These are phyloP conservation scores for Syrista parreyssii DNA, from an alignment of 2,888 invertebrate species.

Conservation along the genomic window DNA sequence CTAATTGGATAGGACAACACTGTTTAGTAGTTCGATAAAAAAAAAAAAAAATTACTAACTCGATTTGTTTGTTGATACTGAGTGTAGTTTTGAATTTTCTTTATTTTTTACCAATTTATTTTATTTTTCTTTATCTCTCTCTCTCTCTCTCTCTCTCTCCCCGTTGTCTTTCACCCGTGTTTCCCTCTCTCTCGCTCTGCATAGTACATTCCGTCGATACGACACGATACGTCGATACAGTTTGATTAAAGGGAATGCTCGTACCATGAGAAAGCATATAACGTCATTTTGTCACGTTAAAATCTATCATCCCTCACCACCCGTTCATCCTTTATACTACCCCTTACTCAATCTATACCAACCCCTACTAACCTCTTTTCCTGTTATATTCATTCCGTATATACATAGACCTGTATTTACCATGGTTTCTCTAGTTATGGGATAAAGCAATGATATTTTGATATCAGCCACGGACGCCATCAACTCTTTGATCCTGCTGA, in stretches of 20 bases:
- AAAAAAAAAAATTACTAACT: neutral
- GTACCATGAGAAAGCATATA: neutral
- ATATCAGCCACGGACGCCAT: neutral
- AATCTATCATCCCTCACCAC: neutral
- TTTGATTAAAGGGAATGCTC: conserved; percentile 1
- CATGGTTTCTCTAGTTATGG: neutral
- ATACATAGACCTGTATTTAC: neutral
- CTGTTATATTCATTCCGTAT: neutral
- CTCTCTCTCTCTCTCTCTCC: neutral
- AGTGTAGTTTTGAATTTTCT: neutral
- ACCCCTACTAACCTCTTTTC: neutral
- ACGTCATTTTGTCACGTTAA: neutral
- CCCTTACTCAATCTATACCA: neutral
- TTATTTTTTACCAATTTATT: neutral
- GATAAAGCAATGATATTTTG: neutral
- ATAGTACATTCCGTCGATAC: neutral
- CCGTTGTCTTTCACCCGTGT: neutral
- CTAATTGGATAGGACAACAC: neutral
- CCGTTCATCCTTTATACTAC: no score
- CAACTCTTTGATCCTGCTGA: neutral
- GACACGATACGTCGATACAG: neutral
- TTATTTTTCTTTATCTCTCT: neutral
- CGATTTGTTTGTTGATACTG: neutral
- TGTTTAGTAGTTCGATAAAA: neutral
- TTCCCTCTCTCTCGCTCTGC: neutral